A percentile compares a stretch with the other conserved stretches of the same genome.
phyloP scores from a whole-genome alignment of 2,888 invertebrate genomes.

The Ormyrus thymus region DNA sequence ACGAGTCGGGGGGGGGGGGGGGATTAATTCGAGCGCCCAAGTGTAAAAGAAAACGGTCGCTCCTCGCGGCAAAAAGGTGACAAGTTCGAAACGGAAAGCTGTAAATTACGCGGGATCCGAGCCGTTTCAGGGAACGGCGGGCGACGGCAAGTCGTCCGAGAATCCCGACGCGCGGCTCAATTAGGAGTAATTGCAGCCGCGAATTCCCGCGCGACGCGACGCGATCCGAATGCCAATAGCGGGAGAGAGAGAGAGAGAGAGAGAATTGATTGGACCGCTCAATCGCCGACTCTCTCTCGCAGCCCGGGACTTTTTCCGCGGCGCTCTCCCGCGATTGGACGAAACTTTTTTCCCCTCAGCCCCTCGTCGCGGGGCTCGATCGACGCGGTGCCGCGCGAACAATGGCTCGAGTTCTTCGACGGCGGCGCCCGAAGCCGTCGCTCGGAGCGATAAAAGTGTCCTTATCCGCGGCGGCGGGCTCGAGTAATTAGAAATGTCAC shows the following conservation, averaged over 20 bases:
- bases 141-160: slow-evolving; percentile 27
- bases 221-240: slow-evolving; percentile 63
- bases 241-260: slow-evolving; percentile 25
- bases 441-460: too few relatives aligned
- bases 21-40: too few relatives aligned
- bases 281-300: neutral
- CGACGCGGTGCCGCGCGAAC: too few relatives aligned
- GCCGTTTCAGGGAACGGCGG: slow-evolving; percentile 2
- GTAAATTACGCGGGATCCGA: slow-evolving; percentile 2
- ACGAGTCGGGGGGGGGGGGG: too few relatives aligned
- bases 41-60: too few relatives aligned
- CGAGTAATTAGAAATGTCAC: too few relatives aligned
- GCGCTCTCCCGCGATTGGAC: slow-evolving; percentile 37
- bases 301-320: neutral
- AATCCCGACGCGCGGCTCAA: slow-evolving; percentile 62
- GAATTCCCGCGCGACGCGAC: slow-evolving; percentile 60
- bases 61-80: too few relatives aligned
- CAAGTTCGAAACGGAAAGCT: too few relatives aligned
- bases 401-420: too few relatives aligned
- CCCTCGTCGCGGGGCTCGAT: neutral
- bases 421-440: too few relatives aligned
- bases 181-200: slow-evolving; percentile 65
- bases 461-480: too few relatives aligned
- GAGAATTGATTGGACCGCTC: slow-evolving; percentile 42
- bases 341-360: slow-evolving; percentile 5